phyloP scores from a whole-genome alignment of 2,888 invertebrate genomes.

The Phlogophora meticulosa region DNA sequence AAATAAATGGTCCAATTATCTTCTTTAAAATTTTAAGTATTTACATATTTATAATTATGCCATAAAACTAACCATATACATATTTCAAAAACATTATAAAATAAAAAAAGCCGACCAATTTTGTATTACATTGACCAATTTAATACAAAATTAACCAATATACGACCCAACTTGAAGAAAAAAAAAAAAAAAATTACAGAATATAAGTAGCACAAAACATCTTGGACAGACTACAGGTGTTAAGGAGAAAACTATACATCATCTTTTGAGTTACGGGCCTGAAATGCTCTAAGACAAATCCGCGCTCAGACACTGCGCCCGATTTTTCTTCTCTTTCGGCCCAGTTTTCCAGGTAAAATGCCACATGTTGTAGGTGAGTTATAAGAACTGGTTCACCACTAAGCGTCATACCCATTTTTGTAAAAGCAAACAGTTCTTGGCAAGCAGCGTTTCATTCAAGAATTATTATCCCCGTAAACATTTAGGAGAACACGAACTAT shows the following conservation, averaged over 20 bases:
- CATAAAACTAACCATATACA: too few species aligned
- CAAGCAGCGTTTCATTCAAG: constrained; percentile 1
- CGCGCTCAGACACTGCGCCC: neutral
- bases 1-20: too few species aligned
- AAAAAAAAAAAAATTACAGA: neutral
- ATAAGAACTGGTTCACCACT: constrained; percentile 5
- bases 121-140: neutral
- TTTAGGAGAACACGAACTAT: neutral
- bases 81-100: neutral
- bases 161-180: neutral
- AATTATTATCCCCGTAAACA: constrained; percentile 19
- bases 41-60: too few species aligned
- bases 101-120: neutral
- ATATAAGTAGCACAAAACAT: neutral
- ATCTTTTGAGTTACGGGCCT: constrained; percentile 7
- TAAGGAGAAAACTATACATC: neutral
- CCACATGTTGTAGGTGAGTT: constrained; percentile 19
- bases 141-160: neutral
- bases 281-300: constrained; percentile 15
- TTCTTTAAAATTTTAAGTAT: too few species aligned
- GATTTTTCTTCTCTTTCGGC: constrained; percentile 18
- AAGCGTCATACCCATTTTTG: constrained; percentile 22
- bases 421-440: constrained; percentile 36
- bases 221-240: neutral
- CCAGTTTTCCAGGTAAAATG: constrained; percentile 19